Conservation (phyloP, 2,113 vertebrate genomes). For the Saguinus midas region DNA sequence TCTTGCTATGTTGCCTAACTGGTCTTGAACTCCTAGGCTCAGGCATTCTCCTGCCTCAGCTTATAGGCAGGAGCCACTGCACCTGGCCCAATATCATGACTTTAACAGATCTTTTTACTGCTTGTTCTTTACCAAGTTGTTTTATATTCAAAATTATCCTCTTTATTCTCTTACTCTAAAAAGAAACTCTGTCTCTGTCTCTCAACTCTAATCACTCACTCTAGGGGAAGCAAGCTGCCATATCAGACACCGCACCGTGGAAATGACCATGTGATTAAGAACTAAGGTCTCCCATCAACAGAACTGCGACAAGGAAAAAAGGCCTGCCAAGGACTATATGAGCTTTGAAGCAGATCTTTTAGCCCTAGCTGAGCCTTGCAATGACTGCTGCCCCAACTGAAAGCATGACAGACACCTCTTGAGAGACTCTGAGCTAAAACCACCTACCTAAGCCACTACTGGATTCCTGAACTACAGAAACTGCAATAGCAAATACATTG, state of each 20-base stretch:
- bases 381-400: neutral
- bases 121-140: neutral
- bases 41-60: too few relatives aligned
- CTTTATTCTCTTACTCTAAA: neutral
- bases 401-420: neutral
- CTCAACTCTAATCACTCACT: neutral
- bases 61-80: too few relatives aligned
- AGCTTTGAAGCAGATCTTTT: neutral
- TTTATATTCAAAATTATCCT: neutral
- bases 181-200: neutral
- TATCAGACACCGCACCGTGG: neutral
- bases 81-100: neutral
- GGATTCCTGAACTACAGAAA: neutral
- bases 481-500: neutral
- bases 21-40: too few relatives aligned
- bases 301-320: neutral
- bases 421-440: neutral
- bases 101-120: neutral
- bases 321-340: neutral
- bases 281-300: neutral
- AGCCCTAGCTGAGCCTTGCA: neutral
- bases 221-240: neutral
- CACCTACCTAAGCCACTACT: neutral
- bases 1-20: too few relatives aligned
- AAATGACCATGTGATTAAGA: conserved; percentile 15